Evolutionary conservation across 37 sponge, comb jelly and placozoan species (phyloP).

Genomic region (Spongia lamella): DNA sequence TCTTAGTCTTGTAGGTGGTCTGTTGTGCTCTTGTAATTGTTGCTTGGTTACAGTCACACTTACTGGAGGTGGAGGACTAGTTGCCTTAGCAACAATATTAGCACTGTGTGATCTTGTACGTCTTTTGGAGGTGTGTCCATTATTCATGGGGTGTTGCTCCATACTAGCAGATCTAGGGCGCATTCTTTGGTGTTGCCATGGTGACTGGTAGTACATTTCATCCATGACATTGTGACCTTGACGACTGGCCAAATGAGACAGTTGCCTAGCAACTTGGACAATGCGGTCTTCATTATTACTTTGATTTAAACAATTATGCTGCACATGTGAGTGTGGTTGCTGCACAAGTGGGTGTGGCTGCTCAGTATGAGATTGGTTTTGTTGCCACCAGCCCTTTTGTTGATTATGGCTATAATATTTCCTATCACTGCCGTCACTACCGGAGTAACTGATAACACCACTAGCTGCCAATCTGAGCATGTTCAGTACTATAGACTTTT

Average conservation of each 20-base stretch:
- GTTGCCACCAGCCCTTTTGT: not conserved
- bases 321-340: not conserved
- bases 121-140: not conserved
- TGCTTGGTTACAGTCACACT: conserved; percentile 17
- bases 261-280: conserved; percentile 40
- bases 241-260: conserved; percentile 32
- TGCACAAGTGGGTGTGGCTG: not conserved
- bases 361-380: not conserved
- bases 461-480: conserved; percentile 81
- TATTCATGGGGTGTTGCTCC: not conserved
- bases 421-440: not conserved
- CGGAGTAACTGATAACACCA: conserved; percentile 43
- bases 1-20: no score
- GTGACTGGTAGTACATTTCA: not conserved
- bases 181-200: not conserved
- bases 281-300: conserved; percentile 40
- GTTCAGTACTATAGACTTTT: conserved; percentile 81
- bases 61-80: conserved; percentile 25
- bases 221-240: conserved; percentile 7
- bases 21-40: not conserved
- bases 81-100: not conserved
- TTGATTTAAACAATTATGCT: no score
- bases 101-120: conserved; percentile 1
- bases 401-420: not conserved
- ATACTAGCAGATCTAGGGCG: conserved; percentile 13